Evolutionary conservation across 2,113 vertebrate species (phyloP), one percentile per base, ranked within the genome.

Genomic region (Calypte anna): DNA sequence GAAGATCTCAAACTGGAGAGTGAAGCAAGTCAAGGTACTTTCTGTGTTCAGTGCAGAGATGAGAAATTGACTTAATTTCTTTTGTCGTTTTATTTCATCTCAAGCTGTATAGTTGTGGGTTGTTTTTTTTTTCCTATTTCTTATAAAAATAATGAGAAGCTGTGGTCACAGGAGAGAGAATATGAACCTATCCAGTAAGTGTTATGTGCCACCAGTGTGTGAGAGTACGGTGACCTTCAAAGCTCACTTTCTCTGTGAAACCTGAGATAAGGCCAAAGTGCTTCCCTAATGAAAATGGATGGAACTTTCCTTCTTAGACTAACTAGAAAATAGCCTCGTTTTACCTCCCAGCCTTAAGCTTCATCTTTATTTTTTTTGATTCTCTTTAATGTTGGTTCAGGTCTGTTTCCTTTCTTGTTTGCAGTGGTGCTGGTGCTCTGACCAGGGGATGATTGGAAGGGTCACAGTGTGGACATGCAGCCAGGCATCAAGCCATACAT

Each of bases 241-340:
- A 51, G 46, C 43, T 72, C 1, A 0, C 6, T 9, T 62, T 14
- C 40, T 53, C 50, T 4, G 1, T 64, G 67, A 94, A 67, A 61
- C 58, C 87, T 63, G 80, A 86, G 86, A 18, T 40, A 12, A 0
- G 13, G 58, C 77, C 73, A 57, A 20, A 92, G 50, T 40, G 30
- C 36, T 75, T 61, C 58, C 74, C 57, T 89, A 55, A 92, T 82
- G 69, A 72, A 86, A 95, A 95, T 22, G 24, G 57, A 94, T 92
- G 36, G 36, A 73, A 67, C 62, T 80, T 91, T 61, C 53, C 68
- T 58, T 81, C 76, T 59, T 38, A 70, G 31, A 43, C 48, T 46
- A 40, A 28, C 53, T 85, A 43, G 84, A 69, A 80, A 54, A 48
- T 1, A 46, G 20, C 79, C 36, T 83, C 16, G 48, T 28, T 53